A percentile compares a stretch with the other conserved stretches of the same genome.
These are phyloP conservation scores for Lindbergichthys nudifrons DNA, from an alignment of 2,797 vertebrate genomes.

Conservation along the genomic window DNA sequence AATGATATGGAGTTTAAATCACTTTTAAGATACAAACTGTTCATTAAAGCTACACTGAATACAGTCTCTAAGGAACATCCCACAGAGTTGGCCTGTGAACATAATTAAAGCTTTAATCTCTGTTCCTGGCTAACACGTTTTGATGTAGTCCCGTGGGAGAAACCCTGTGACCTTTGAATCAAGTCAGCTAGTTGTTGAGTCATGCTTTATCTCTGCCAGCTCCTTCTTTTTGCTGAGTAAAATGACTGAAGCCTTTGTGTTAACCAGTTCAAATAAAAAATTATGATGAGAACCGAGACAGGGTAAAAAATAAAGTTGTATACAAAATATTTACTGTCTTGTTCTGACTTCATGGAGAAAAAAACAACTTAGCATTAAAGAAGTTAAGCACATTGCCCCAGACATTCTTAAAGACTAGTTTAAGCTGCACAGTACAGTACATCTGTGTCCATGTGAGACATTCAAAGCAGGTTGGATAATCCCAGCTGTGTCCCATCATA, in stretches of 20 bases:
- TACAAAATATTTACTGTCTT: background rate
- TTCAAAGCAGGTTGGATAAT: constrained; percentile 43
- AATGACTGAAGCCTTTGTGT: background rate
- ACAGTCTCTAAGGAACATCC: constrained; percentile 50
- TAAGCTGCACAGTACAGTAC: constrained; percentile 30
- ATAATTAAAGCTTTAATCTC: constrained; percentile 77
- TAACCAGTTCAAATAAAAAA: background rate
- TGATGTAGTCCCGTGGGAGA: constrained; percentile 48
- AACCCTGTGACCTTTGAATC: constrained; percentile 59
- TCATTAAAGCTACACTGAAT: constrained; percentile 22
- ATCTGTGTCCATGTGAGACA: constrained; percentile 31
- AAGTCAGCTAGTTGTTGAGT: constrained; percentile 66
- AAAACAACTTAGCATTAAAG: constrained; percentile 4
- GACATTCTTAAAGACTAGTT: constrained; percentile 10
- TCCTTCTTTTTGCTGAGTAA: constrained; percentile 34
- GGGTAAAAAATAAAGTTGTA: too few species aligned
- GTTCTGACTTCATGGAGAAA: background rate
- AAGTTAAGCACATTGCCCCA: background rate
- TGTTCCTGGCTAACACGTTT: constrained; percentile 59
- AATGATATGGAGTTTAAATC: background rate
- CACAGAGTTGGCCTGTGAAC: constrained; percentile 47
- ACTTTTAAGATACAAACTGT: constrained; percentile 18
- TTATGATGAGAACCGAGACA: background rate
- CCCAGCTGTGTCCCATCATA: constrained; percentile 37
- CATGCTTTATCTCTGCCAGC: constrained; percentile 63